These are phyloP conservation scores for Campopleginae sp. DNA, from an alignment of 2,888 invertebrate genomes.

Conservation along the genomic window DNA sequence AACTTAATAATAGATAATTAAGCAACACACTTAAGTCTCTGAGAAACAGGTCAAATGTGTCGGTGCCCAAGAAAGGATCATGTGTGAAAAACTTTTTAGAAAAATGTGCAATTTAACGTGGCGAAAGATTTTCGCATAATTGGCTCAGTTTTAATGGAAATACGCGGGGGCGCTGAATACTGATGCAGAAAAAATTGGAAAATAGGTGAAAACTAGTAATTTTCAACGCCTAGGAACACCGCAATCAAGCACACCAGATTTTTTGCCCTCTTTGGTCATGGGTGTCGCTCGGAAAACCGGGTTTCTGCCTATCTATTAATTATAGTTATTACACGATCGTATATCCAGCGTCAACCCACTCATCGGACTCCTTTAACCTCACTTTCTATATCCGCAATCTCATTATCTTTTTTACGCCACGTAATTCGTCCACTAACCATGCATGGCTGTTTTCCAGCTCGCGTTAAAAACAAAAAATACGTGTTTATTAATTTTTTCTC, in stretches of 20 bases:
- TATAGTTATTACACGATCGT: slow-evolving; percentile 66
- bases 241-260: slow-evolving; percentile 39
- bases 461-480: neutral
- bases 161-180: slow-evolving; percentile 1
- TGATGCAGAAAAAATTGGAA: neutral
- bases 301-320: slow-evolving; percentile 54
- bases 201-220: slow-evolving; percentile 53
- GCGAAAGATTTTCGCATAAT: neutral
- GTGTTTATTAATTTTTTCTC: neutral
- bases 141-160: neutral
- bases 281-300: slow-evolving; percentile 51
- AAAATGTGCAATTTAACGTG: neutral
- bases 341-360: slow-evolving; percentile 50
- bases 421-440: slow-evolving; percentile 17
- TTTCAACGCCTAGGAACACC: slow-evolving; percentile 46
- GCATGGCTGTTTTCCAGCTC: neutral
- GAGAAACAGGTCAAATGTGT: neutral
- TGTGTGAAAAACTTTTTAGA: neutral
- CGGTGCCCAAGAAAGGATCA: neutral
- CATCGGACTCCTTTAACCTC: slow-evolving; percentile 49
- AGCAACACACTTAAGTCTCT: neutral
- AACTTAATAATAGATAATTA: neutral
- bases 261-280: slow-evolving; percentile 3
- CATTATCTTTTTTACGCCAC: neutral
- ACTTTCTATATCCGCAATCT: slow-evolving; percentile 58